These are phyloP conservation scores for Scaptomyza polygonia DNA, from an alignment of 2,888 invertebrate genomes.

Conservation along the genomic window DNA sequence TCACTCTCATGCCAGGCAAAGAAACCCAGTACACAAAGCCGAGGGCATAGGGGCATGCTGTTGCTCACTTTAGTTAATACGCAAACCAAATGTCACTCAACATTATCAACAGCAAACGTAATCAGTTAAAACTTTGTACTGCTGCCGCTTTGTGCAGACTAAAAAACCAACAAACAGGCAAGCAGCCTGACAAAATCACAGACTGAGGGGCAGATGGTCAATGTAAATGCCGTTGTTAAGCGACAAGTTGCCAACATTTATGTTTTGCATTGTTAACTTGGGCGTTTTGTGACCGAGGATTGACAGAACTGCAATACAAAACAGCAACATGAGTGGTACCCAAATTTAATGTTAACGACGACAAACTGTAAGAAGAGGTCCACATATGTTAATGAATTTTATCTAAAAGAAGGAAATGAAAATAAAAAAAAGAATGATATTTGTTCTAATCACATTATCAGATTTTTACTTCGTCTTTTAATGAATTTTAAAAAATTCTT, in stretches of 20 bases:
- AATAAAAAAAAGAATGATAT: too few species aligned
- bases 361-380: too few species aligned
- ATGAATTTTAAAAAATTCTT: too few species aligned
- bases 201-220: neutral
- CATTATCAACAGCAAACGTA: constrained; percentile 79
- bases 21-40: too few species aligned
- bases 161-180: constrained; percentile 27
- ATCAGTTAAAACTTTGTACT: constrained; percentile 73
- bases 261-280: constrained; percentile 72
- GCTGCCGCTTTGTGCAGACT: constrained; percentile 48
- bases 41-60: constrained; percentile 41
- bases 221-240: constrained; percentile 30
- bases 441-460: too few species aligned
- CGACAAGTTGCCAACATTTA: constrained; percentile 71
- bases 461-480: too few species aligned
- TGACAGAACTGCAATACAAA: constrained; percentile 46
- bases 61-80: constrained; percentile 79
- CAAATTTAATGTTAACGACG: too few species aligned
- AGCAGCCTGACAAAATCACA: constrained; percentile 1
- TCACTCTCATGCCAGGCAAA: constrained; percentile 14
- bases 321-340: constrained; percentile 10
- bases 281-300: constrained; percentile 50
- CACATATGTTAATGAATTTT: too few species aligned
- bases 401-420: too few species aligned
- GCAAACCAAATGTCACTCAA: constrained; percentile 80